Evolutionary conservation across 92 coral and sea anemone genomes (phyloP).

Genomic region (Palythoa grandis): DNA sequence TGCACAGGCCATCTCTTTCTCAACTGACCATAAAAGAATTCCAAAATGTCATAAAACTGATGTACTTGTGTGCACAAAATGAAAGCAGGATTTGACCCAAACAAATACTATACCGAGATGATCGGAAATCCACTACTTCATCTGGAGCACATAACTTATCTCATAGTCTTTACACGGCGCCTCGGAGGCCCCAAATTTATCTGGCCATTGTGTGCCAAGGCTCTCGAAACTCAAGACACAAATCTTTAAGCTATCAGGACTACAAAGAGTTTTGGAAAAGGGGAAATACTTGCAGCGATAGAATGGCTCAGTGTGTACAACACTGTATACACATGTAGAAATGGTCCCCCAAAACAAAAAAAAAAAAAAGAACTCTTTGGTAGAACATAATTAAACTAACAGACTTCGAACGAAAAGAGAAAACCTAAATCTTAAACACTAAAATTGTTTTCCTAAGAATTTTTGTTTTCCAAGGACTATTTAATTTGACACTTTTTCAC

Average conservation of each 20-base stretch:
- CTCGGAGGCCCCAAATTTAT: constrained; percentile 31
- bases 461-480: neutral
- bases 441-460: neutral
- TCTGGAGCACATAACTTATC: constrained; percentile 40
- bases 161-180: constrained; percentile 29
- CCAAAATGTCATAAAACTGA: constrained; percentile 14
- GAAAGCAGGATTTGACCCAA: constrained; percentile 20
- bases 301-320: neutral
- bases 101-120: constrained; percentile 24
- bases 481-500: neutral
- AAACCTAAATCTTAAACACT: neutral
- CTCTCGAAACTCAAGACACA: constrained; percentile 41
- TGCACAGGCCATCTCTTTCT: neutral
- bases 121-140: constrained; percentile 45
- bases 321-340: neutral
- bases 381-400: neutral
- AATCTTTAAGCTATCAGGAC: constrained; percentile 38
- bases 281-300: neutral
- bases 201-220: constrained; percentile 26
- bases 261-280: neutral
- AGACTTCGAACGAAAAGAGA: neutral
- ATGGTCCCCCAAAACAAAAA: neutral
- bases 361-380: neutral
- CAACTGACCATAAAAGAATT: constrained; percentile 15
- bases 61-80: constrained; percentile 34